phyloP scores from a whole-genome alignment of 2,888 invertebrate genomes.

The Dicyrtoma fusca region DNA sequence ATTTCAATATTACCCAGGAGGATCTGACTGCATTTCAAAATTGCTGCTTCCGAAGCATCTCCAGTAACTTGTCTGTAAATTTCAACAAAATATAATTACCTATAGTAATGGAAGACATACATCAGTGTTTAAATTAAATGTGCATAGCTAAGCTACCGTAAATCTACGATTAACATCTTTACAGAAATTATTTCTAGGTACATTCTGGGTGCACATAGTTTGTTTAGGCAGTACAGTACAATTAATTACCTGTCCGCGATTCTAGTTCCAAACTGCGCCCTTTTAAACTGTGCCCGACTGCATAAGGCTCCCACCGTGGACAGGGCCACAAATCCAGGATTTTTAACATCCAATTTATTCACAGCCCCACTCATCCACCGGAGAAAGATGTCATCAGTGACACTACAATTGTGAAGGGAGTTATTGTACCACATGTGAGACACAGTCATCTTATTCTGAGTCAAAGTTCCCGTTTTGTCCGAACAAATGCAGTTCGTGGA shows the following conservation, averaged over 20 bases:
- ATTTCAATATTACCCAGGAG: slow-evolving; percentile 46
- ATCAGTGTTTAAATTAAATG: too few relatives aligned
- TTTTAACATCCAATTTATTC: slow-evolving; percentile 56
- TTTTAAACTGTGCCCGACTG: slow-evolving; percentile 46
- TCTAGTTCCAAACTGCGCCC: slow-evolving; percentile 32
- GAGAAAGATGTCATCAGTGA: slow-evolving; percentile 27
- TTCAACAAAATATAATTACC: too few relatives aligned
- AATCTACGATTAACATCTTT: too few relatives aligned
- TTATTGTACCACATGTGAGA: slow-evolving; percentile 39
- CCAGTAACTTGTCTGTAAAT: slow-evolving; percentile 57
- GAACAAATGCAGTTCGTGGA: slow-evolving; percentile 68
- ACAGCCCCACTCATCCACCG: slow-evolving; percentile 23
- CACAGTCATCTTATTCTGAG: slow-evolving; percentile 37
- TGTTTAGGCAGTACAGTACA: not conserved
- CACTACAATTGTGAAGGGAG: slow-evolving; percentile 25
- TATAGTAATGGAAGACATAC: too few relatives aligned
- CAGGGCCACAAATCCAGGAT: slow-evolving; percentile 47
- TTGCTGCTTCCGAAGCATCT: slow-evolving; percentile 50
- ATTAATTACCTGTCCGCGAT: slow-evolving; percentile 25
- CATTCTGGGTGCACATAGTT: too few relatives aligned
- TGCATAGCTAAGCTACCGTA: too few relatives aligned
- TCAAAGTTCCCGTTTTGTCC: slow-evolving; percentile 61
- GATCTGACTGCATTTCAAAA: slow-evolving; percentile 46
- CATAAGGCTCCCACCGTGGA: slow-evolving; percentile 47
- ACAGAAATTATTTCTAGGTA: too few relatives aligned